Percentiles rank a stretch among this genome's conserved stretches.
phyloP scores from a whole-genome alignment of 2,113 vertebrate species.

The Columba livia region DNA sequence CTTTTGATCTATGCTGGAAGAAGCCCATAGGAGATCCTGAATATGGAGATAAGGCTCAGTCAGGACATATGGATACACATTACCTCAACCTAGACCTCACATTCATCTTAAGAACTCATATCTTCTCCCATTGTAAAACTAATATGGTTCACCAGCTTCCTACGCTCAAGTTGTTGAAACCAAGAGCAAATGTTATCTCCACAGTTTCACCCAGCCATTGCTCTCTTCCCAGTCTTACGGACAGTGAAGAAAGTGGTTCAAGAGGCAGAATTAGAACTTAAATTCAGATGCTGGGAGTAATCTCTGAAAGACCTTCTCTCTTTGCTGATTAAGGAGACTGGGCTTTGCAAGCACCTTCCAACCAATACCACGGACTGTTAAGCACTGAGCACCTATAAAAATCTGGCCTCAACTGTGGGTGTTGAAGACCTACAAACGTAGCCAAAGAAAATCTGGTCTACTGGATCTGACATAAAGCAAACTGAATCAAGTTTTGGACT shows the following conservation, averaged over 20 bases:
- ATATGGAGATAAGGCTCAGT: not conserved
- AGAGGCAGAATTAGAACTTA: not conserved
- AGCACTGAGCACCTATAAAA: not conserved
- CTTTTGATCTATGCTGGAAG: not conserved
- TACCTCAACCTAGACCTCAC: not conserved
- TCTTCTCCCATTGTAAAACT: not conserved
- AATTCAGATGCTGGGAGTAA: not conserved
- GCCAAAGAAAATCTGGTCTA: conserved; percentile 25
- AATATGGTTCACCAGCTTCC: not conserved
- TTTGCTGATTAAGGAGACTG: not conserved
- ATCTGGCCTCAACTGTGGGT: not conserved
- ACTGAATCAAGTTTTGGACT: not conserved
- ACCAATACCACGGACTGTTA: not conserved
- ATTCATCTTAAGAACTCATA: not conserved
- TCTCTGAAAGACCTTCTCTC: not conserved
- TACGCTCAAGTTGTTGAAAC: not conserved
- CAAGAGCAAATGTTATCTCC: not conserved
- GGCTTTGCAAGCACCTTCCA: not conserved
- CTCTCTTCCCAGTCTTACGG: rapidly evolving
- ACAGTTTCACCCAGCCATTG: not conserved
- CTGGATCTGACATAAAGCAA: not conserved
- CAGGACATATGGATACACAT: not conserved
- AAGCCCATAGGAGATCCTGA: not conserved
- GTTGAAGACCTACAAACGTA: not conserved
- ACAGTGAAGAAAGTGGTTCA: not conserved